phyloP scores from a whole-genome alignment of 2,888 invertebrate genomes.

The Drosophila anomelani region DNA sequence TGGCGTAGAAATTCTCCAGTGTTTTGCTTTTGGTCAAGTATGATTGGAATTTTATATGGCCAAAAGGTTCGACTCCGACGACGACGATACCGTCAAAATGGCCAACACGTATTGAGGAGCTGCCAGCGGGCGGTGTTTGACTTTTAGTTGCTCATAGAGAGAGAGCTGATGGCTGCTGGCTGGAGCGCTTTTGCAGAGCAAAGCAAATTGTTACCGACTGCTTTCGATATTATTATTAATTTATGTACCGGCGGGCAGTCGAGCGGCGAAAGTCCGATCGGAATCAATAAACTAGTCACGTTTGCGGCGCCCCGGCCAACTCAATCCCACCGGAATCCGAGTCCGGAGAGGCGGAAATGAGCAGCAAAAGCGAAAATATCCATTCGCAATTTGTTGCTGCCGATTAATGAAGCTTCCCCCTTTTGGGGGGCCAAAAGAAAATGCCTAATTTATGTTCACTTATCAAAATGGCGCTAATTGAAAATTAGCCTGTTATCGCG shows the following conservation, averaged over 20 bases:
- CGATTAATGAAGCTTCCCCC: constrained; percentile 49
- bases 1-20: constrained; percentile 66
- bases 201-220: constrained; percentile 74
- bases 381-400: constrained; percentile 65
- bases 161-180: constrained; percentile 4
- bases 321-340: constrained; percentile 37
- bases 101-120: constrained; percentile 67
- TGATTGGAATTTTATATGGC: constrained; percentile 79
- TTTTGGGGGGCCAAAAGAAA: constrained; percentile 49
- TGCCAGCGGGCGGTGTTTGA: constrained; percentile 63
- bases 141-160: constrained; percentile 61
- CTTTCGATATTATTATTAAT: constrained; percentile 70
- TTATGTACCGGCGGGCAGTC: constrained; percentile 62
- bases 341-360: constrained; percentile 58
- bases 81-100: constrained; percentile 65
- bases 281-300: constrained; percentile 77
- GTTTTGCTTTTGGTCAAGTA: constrained; percentile 77
- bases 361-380: constrained; percentile 66
- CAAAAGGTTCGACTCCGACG: constrained; percentile 56
- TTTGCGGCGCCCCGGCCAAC: constrained; percentile 49
- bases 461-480: constrained; percentile 80
- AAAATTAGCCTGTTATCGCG: constrained; percentile 78
- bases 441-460: constrained; percentile 78
- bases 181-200: constrained; percentile 67
- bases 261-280: constrained; percentile 33